Conservation (phyloP, 2,113 vertebrate genomes). For the Steatornis caripensis region DNA sequence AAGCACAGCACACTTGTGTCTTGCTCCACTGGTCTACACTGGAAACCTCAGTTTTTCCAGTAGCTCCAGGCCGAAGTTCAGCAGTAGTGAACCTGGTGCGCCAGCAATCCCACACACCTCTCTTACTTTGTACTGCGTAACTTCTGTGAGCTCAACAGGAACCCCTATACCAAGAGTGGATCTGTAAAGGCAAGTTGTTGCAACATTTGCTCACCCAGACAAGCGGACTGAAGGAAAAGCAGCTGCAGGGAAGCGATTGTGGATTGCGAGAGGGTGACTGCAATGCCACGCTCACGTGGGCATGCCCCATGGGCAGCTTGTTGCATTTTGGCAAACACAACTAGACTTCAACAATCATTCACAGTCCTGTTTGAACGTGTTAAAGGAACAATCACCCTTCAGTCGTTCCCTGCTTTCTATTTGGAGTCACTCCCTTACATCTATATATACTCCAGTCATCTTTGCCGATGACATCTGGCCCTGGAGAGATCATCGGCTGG, state of each 20-base stretch:
- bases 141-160: background rate
- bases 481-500: background rate
- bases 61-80: background rate
- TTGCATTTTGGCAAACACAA: background rate
- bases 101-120: background rate
- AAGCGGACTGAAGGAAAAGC: background rate
- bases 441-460: no score
- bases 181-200: background rate
- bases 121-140: background rate
- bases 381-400: background rate
- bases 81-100: background rate
- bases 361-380: background rate
- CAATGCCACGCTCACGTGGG: background rate
- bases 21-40: background rate
- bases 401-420: background rate
- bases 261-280: background rate
- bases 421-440: background rate
- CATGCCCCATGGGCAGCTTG: background rate
- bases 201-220: background rate
- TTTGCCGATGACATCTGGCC: background rate
- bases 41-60: background rate
- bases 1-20: background rate
- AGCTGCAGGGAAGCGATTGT: background rate
- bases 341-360: background rate
- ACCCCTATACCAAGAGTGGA: background rate